Conservation (phyloP, 2,113 vertebrate genomes). For the Periophthalmus modestus region DNA sequence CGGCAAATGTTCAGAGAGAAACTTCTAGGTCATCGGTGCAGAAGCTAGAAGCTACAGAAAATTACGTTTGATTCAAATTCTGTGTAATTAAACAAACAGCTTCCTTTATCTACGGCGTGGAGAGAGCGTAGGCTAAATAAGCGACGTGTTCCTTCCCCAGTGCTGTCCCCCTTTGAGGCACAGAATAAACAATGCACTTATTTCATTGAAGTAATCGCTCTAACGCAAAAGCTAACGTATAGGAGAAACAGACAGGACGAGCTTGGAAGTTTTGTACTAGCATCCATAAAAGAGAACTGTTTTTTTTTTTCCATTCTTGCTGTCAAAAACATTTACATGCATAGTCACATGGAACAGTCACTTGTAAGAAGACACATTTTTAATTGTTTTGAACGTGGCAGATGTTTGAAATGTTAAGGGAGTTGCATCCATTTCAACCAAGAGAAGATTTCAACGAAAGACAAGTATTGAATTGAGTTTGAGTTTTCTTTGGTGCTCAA, state of each 20-base stretch:
- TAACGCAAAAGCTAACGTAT: conserved; percentile 30
- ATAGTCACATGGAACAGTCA: too few relatives aligned
- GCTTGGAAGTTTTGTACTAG: neutral
- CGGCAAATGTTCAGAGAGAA: conserved; percentile 58
- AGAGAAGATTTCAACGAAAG: too few relatives aligned
- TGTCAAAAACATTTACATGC: too few relatives aligned
- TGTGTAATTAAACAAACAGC: conserved; percentile 67
- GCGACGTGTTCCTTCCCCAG: conserved; percentile 54
- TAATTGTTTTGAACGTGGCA: too few relatives aligned
- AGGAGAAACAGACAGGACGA: conserved; percentile 51
- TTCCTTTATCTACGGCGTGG: conserved; percentile 42
- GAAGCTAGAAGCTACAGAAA: conserved; percentile 11
- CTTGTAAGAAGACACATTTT: too few relatives aligned
- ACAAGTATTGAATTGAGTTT: too few relatives aligned
- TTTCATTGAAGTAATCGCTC: conserved; percentile 70
- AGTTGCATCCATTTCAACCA: too few relatives aligned
- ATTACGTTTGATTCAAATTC: conserved; percentile 66
- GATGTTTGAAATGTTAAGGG: too few relatives aligned
- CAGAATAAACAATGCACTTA: conserved; percentile 59
- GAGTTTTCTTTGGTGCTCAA: too few relatives aligned
- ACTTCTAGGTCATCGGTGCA: conserved; percentile 51
- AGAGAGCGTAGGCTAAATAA: conserved; percentile 46
- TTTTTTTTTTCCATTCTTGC: too few relatives aligned
- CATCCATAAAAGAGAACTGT: conserved; percentile 15
- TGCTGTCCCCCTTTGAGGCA: conserved; percentile 62